These are phyloP conservation scores for Seriola quinqueradiata DNA, from an alignment of 2,113 vertebrate genomes.

Conservation along the genomic window DNA sequence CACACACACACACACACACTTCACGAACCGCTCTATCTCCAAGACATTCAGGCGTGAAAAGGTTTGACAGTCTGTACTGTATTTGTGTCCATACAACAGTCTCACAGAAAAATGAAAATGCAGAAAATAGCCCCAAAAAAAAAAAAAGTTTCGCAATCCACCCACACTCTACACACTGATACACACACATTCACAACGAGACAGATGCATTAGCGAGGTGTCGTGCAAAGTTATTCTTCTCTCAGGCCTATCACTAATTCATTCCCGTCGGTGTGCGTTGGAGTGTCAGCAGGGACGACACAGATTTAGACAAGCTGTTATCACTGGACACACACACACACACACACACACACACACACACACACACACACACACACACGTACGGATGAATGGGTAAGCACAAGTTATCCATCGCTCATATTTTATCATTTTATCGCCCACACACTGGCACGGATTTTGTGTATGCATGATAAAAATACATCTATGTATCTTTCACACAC, in stretches of 20 bases:
- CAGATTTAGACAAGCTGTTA: conserved; percentile 63
- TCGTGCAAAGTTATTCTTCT: conserved; percentile 40
- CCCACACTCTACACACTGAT: background rate
- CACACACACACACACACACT: too few relatives aligned
- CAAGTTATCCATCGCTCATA: conserved; percentile 13
- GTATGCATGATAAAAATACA: conserved; percentile 11
- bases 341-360: conserved; percentile 8
- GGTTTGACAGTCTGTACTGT: background rate
- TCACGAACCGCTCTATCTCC: background rate
- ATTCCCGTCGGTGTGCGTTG: conserved; percentile 41
- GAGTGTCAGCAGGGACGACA: conserved; percentile 42
- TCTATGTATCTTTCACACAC: conserved; percentile 8
- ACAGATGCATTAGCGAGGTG: conserved; percentile 20
- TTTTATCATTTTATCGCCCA: conserved; percentile 9
- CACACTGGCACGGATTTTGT: background rate
- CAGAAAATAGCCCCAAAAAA: background rate
- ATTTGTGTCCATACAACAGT: background rate
- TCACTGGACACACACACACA: conserved; percentile 24
- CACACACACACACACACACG: background rate
- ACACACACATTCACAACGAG: conserved; percentile 11
- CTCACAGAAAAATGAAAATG: too few relatives aligned
- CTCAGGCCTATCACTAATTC: conserved; percentile 45
- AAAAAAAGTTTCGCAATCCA: conserved; percentile 8
- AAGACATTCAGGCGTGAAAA: conserved; percentile 12
- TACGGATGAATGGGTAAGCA: conserved; percentile 29